A percentile compares a stretch with the other conserved stretches of the same genome.
These are phyloP conservation scores for Ibidorhyncha struthersii DNA, from an alignment of 2,113 vertebrate species.

Conservation along the genomic window DNA sequence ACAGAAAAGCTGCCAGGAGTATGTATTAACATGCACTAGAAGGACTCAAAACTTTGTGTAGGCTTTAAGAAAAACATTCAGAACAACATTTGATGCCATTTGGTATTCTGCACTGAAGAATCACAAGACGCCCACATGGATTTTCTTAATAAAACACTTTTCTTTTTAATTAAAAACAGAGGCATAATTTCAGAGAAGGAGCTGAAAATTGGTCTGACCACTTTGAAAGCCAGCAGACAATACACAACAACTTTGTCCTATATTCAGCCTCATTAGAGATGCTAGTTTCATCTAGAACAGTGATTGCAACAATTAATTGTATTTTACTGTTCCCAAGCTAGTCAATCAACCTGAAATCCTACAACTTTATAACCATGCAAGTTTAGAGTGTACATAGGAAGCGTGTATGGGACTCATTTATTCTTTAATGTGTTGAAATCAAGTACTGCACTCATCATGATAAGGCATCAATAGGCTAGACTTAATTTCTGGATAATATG, in stretches of 20 bases:
- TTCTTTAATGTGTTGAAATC: not conserved
- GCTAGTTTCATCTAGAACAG: not conserved
- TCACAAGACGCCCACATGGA: not conserved
- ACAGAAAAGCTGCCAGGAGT: not conserved
- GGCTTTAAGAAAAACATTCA: constrained; percentile 5
- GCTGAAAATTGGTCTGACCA: not conserved
- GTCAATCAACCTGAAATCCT: not conserved
- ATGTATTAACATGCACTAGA: not conserved
- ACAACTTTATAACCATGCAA: not conserved
- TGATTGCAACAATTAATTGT: not conserved
- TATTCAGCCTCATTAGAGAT: not conserved
- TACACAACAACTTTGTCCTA: not conserved
- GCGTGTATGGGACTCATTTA: not conserved
- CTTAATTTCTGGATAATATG: not conserved
- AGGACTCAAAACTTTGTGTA: not conserved
- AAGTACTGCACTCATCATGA: not conserved
- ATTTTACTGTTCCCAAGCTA: not conserved
- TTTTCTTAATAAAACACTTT: not conserved
- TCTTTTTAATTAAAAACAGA: not conserved
- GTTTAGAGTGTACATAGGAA: not conserved
- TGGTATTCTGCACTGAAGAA: constrained; percentile 28
- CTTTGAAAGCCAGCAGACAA: not conserved
- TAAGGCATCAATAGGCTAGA: not conserved
- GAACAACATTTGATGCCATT: not conserved
- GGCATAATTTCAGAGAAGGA: not conserved